Percentiles rank a stretch among this genome's conserved stretches.
phyloP scores from a whole-genome alignment of 2,797 vertebrate genomes.

The Chanos chanos region DNA sequence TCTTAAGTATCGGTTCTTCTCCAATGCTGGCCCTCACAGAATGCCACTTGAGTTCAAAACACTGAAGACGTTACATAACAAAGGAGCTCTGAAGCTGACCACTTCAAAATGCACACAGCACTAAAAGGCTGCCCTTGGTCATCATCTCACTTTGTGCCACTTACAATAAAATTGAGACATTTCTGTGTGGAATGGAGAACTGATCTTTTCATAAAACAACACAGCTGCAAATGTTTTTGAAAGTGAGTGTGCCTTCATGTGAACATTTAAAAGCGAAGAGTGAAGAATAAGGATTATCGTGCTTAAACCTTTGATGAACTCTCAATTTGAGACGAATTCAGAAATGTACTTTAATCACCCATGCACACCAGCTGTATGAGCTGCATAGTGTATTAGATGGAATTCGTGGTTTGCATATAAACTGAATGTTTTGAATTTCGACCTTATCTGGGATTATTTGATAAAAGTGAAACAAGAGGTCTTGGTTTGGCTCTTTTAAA shows the following conservation, averaged over 20 bases:
- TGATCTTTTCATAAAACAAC: neutral
- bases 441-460: neutral
- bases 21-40: slow-evolving; percentile 78
- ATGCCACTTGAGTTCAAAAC: slow-evolving; percentile 88
- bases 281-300: slow-evolving; percentile 1
- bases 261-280: neutral
- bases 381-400: too few species aligned
- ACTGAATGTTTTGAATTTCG: neutral
- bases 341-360: too few species aligned
- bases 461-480: neutral
- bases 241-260: slow-evolving; percentile 25
- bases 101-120: slow-evolving; percentile 76
- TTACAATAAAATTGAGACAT: slow-evolving; percentile 1
- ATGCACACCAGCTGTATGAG: too few species aligned
- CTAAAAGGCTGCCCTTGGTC: slow-evolving; percentile 53
- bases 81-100: slow-evolving; percentile 82
- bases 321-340: neutral
- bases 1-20: slow-evolving; percentile 85
- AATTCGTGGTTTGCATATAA: too few species aligned
- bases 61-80: slow-evolving; percentile 75
- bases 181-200: neutral
- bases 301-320: neutral
- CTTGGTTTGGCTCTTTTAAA: slow-evolving; percentile 10
- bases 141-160: neutral
- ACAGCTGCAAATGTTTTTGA: slow-evolving; percentile 38